Evolutionary conservation across 64 coral and sea anemone species (phyloP).

Genomic region (Anthopleura sola): DNA sequence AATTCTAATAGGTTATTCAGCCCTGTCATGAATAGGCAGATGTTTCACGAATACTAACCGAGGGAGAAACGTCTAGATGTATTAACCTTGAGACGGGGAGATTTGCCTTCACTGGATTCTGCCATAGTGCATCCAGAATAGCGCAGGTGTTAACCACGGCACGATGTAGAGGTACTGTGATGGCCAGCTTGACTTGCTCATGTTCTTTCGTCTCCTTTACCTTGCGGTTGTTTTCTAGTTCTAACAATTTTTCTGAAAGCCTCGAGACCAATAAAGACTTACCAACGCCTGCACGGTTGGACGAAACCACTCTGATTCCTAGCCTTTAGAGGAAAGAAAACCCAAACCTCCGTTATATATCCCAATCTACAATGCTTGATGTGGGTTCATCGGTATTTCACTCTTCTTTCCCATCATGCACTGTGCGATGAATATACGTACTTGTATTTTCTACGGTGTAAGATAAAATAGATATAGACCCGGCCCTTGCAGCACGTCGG

Average conservation of each 20-base stretch:
- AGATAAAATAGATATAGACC: no score
- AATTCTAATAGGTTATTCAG: no score
- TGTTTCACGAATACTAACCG: constrained; percentile 43
- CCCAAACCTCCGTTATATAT: no score
- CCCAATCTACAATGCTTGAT: no score
- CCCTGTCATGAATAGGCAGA: no score
- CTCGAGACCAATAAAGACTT: constrained; percentile 64
- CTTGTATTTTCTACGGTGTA: no score
- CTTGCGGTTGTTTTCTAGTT: constrained; percentile 61
- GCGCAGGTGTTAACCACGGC: constrained; percentile 47
- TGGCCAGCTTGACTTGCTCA: background rate
- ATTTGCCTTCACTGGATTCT: constrained; percentile 46
- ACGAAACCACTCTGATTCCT: constrained; percentile 66
- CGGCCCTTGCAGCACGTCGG: no score
- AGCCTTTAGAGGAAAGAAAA: constrained; percentile 24
- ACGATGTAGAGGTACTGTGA: constrained; percentile 81
- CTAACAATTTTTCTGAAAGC: constrained; percentile 49
- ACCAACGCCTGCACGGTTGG: constrained; percentile 59
- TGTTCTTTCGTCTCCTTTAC: background rate
- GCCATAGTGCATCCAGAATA: constrained; percentile 49
- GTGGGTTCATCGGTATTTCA: no score
- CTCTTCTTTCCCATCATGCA: no score
- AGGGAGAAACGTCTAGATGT: constrained; percentile 90
- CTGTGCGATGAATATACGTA: no score
- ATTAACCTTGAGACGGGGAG: constrained; percentile 81